phyloP scores from a whole-genome alignment of 2,113 vertebrate genomes.

The Todiramphus saurophagus region DNA sequence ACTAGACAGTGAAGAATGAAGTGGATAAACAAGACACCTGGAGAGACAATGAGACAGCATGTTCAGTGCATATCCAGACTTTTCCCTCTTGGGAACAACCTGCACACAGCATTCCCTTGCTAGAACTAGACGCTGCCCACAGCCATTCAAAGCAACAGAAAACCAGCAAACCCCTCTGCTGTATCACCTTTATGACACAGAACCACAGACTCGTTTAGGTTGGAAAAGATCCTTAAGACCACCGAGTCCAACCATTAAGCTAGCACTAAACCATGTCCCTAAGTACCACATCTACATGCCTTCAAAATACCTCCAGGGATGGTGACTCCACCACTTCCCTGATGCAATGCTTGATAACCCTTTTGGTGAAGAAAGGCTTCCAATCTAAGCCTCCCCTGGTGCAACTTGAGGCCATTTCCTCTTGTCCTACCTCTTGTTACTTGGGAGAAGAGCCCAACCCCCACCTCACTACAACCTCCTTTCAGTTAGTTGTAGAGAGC shows the following conservation, averaged over 20 bases:
- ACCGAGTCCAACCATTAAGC: neutral
- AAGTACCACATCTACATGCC: neutral
- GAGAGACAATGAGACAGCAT: neutral
- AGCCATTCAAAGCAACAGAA: neutral
- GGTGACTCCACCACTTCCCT: neutral
- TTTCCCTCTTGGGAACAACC: neutral
- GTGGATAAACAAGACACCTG: conserved; percentile 91
- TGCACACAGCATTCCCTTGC: neutral
- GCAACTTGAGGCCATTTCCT: neutral
- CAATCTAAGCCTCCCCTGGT: neutral
- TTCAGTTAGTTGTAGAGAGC: neutral
- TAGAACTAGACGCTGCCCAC: neutral
- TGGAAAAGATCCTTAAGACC: neutral
- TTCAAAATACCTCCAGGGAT: neutral
- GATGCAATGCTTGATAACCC: neutral
- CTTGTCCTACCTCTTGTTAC: neutral
- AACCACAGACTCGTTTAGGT: neutral
- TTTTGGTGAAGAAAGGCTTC: neutral
- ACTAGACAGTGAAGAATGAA: conserved; percentile 92
- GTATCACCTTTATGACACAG: neutral
- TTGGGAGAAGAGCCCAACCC: neutral
- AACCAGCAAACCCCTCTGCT: neutral
- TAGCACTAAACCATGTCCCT: neutral
- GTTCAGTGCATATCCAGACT: neutral
- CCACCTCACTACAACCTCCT: neutral